A percentile compares a stretch with the other conserved stretches of the same genome.
Evolutionary conservation across 2,888 invertebrate species (phyloP).

Genomic region (Cheilosia variabilis): DNA sequence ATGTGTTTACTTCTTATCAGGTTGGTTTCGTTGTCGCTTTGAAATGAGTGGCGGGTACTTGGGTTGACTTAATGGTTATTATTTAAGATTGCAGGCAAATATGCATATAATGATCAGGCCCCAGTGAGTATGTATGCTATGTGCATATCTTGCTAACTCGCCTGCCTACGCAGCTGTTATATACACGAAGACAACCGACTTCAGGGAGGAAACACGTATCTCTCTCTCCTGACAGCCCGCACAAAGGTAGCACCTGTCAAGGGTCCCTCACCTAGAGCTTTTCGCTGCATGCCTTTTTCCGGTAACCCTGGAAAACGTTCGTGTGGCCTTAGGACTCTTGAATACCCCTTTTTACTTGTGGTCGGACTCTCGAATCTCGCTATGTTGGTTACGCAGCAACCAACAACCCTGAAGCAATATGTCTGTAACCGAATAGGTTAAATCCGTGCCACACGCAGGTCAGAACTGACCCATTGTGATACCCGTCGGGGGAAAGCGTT

Average conservation of each 20-base stretch:
- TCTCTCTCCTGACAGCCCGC: not conserved
- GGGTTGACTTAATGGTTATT: too few species aligned
- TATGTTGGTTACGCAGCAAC: conserved; percentile 45
- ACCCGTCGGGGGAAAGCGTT: too few species aligned
- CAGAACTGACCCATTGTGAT: too few species aligned
- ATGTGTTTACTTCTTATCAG: too few species aligned
- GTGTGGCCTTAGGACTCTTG: conserved; percentile 3
- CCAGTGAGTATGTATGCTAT: conserved; percentile 35
- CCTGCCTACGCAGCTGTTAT: not conserved
- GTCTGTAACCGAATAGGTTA: conserved; percentile 27
- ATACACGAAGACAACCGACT: not conserved
- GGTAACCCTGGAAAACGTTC: conserved; percentile 3
- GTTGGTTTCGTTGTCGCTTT: too few species aligned
- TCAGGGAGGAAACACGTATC: not conserved
- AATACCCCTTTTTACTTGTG: conserved; percentile 9
- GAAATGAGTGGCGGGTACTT: too few species aligned
- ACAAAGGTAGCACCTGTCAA: too few species aligned
- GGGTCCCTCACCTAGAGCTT: conserved; percentile 12
- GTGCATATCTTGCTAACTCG: conserved; percentile 37
- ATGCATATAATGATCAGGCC: not conserved
- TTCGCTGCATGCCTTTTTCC: conserved; percentile 36
- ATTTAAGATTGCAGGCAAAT: not conserved
- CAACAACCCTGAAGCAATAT: conserved; percentile 12
- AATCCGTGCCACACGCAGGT: too few species aligned
- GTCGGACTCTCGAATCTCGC: conserved; percentile 29